Evolutionary conservation across 2,888 invertebrate genomes (phyloP).

Genomic region (Vanessa cardui): DNA sequence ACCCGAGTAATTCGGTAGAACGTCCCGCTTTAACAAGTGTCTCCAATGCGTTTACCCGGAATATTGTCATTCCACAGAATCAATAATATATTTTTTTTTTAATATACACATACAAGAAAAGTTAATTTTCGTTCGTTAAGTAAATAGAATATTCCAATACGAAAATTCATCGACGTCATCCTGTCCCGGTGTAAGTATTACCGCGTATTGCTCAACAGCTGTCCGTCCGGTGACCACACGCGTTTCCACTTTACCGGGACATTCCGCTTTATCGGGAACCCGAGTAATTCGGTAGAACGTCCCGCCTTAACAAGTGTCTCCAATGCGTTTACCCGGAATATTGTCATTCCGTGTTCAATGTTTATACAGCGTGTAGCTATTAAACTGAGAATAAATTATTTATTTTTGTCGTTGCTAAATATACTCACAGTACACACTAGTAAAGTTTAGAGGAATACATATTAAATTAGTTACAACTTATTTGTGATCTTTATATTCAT

Average conservation of each 20-base stretch:
- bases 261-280: conserved; percentile 62
- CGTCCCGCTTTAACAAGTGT: conserved; percentile 52
- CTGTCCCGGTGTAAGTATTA: not conserved
- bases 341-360: conserved; percentile 49
- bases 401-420: no score
- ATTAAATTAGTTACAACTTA: no score
- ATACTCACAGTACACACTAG: no score
- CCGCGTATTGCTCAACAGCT: conserved; percentile 8
- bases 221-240: conserved; percentile 71
- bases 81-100: no score
- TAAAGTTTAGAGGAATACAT: no score
- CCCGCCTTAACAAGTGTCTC: conserved; percentile 51
- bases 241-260: conserved; percentile 58
- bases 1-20: conserved; percentile 66
- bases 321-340: conserved; percentile 64
- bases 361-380: not conserved
- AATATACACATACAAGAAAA: no score
- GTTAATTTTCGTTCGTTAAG: no score
- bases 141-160: not conserved
- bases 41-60: conserved; percentile 61
- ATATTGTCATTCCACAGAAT: conserved; percentile 56
- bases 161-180: not conserved
- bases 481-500: no score
- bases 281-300: conserved; percentile 64
- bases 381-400: not conserved